Percentiles rank a stretch among this genome's conserved stretches.
These are phyloP conservation scores for Hybos culiciformis DNA, from an alignment of 2,888 invertebrate genomes.

Conservation along the genomic window DNA sequence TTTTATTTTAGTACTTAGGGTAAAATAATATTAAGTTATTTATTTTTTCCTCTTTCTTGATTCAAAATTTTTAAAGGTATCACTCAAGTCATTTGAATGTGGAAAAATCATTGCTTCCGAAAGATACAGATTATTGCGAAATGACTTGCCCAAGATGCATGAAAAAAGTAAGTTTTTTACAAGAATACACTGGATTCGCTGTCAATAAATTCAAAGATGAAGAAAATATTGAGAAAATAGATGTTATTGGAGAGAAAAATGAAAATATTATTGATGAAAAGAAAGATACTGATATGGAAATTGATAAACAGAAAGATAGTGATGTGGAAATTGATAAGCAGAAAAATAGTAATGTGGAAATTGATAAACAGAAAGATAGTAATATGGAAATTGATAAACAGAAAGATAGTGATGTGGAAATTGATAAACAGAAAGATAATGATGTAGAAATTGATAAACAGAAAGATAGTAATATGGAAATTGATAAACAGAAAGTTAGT, in stretches of 20 bases:
- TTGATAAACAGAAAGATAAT: no score
- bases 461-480: background rate
- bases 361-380: conserved; percentile 11
- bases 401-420: background rate
- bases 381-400: conserved; percentile 10
- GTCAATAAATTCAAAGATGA: conserved; percentile 21
- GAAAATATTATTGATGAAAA: conserved; percentile 14
- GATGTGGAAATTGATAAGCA: conserved; percentile 13
- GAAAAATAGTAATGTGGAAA: no score
- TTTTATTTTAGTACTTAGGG: no score
- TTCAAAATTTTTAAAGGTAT: no score
- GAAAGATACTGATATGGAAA: background rate
- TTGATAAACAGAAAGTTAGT: no score
- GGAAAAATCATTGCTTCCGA: conserved; percentile 40
- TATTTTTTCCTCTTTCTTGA: no score
- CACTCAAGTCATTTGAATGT: conserved; percentile 66
- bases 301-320: conserved; percentile 13
- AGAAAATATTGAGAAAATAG: conserved; percentile 16
- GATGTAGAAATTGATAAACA: conserved; percentile 14
- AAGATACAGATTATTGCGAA: conserved; percentile 54
- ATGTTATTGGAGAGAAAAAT: no score
- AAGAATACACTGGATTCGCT: conserved; percentile 47
- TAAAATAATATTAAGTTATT: no score
- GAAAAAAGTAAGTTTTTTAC: conserved; percentile 58
- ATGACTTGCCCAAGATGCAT: conserved; percentile 73